These are phyloP conservation scores for Burhinus bistriatus DNA, from an alignment of 2,113 vertebrate species.

Conservation along the genomic window DNA sequence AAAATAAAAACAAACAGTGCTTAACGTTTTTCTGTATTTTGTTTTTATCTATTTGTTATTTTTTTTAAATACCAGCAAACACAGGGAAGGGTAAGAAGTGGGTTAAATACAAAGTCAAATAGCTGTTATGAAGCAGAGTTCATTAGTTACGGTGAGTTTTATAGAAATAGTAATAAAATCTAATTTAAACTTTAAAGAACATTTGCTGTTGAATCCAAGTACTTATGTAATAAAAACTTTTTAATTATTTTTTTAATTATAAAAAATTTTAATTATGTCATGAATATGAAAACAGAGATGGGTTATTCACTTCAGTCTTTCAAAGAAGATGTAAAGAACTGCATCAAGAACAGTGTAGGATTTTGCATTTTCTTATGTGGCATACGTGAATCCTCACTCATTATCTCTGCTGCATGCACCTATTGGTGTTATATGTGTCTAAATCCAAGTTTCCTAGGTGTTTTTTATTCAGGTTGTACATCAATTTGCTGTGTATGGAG, in stretches of 20 bases:
- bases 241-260: background rate
- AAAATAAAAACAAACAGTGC: background rate
- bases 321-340: background rate
- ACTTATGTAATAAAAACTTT: background rate
- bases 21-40: background rate
- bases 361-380: background rate
- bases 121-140: background rate
- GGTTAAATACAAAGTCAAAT: background rate
- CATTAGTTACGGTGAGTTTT: background rate
- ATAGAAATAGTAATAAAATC: background rate
- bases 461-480: background rate
- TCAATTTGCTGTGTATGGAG: background rate
- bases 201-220: background rate
- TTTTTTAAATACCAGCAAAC: background rate
- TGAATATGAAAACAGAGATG: background rate
- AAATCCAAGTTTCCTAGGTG: background rate
- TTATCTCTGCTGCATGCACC: background rate
- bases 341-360: background rate
- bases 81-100: background rate
- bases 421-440: too few relatives aligned
- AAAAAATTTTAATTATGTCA: background rate
- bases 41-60: background rate
- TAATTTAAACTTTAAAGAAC: slow-evolving; percentile 7
- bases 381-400: background rate
- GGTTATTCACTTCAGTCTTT: background rate